Evolutionary conservation across 2,113 vertebrate species (phyloP).

Genomic region (Poeciliopsis occidentalis): DNA sequence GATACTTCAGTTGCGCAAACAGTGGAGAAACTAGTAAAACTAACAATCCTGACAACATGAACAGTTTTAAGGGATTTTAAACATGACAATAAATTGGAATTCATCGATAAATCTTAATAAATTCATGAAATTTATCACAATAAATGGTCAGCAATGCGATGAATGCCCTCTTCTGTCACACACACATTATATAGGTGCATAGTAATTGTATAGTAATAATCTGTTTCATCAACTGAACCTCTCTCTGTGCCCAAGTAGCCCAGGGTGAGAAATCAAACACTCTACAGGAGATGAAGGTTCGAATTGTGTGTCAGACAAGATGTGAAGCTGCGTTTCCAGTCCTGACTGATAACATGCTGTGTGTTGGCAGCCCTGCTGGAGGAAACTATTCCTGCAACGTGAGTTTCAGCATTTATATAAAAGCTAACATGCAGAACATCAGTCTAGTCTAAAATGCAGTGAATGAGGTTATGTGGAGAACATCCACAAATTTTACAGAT

Average conservation of each 20-base stretch:
- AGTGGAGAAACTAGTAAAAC: too few relatives aligned
- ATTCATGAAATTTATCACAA: too few relatives aligned
- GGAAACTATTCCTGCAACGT: conserved; percentile 38
- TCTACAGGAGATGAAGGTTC: conserved; percentile 41
- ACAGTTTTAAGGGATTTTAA: too few relatives aligned
- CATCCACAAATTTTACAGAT: not conserved
- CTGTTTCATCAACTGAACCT: conserved; percentile 15
- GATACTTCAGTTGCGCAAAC: too few relatives aligned
- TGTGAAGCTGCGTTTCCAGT: rapidly evolving
- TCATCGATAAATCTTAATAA: too few relatives aligned
- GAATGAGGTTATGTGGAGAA: not conserved
- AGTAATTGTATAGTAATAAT: not conserved
- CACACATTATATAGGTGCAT: too few relatives aligned
- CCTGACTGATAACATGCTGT: conserved; percentile 7
- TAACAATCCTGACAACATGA: too few relatives aligned
- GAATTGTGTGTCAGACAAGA: not conserved
- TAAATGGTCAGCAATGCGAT: too few relatives aligned
- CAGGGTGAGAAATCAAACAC: not conserved
- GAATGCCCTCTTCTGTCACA: too few relatives aligned
- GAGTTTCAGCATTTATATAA: conserved; percentile 14
- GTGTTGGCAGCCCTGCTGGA: conserved; percentile 16
- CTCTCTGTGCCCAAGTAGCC: not conserved
- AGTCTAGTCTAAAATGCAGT: not conserved
- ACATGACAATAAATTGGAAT: too few relatives aligned
- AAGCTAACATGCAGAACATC: not conserved